Conservation (phyloP, 2,888 invertebrate species). For the Troides oblongomaculatus region DNA sequence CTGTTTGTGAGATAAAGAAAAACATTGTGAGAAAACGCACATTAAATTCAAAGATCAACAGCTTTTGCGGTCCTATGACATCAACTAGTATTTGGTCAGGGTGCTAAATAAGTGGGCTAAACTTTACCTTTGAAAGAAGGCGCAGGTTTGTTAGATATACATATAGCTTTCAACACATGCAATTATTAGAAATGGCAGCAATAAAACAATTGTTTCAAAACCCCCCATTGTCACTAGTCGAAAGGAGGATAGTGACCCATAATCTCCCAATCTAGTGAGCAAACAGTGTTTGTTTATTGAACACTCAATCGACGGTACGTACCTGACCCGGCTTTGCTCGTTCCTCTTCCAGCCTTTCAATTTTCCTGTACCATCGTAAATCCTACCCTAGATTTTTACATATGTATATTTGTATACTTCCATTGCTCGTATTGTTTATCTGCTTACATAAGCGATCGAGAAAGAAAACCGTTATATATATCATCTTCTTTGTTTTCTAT, state of each 20-base stretch:
- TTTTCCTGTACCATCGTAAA: conserved; percentile 36
- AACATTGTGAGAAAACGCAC: too few species aligned
- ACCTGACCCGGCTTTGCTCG: conserved; percentile 41
- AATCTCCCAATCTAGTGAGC: conserved; percentile 57
- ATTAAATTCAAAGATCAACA: too few species aligned
- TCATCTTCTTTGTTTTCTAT: too few species aligned
- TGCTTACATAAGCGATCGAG: background rate
- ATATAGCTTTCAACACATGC: too few species aligned
- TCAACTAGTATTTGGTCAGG: too few species aligned
- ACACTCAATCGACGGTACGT: conserved; percentile 40
- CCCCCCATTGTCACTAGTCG: conserved; percentile 9
- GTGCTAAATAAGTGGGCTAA: too few species aligned
- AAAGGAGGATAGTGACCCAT: conserved; percentile 43
- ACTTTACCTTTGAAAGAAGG: too few species aligned
- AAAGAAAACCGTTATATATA: too few species aligned
- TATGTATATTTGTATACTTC: conserved; percentile 5
- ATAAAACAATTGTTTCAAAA: background rate
- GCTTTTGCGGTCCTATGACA: too few species aligned
- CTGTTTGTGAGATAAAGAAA: too few species aligned
- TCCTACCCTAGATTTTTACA: conserved; percentile 15
- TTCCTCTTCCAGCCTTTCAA: conserved; percentile 36
- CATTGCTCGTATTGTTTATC: background rate
- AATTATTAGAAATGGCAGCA: background rate
- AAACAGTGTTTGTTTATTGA: conserved; percentile 52
- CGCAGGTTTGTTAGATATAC: too few species aligned